A percentile compares a stretch with the other conserved stretches of the same genome.
These are phyloP conservation scores for Rhinoderma darwinii DNA, from an alignment of 2,113 vertebrate genomes.

Conservation along the genomic window DNA sequence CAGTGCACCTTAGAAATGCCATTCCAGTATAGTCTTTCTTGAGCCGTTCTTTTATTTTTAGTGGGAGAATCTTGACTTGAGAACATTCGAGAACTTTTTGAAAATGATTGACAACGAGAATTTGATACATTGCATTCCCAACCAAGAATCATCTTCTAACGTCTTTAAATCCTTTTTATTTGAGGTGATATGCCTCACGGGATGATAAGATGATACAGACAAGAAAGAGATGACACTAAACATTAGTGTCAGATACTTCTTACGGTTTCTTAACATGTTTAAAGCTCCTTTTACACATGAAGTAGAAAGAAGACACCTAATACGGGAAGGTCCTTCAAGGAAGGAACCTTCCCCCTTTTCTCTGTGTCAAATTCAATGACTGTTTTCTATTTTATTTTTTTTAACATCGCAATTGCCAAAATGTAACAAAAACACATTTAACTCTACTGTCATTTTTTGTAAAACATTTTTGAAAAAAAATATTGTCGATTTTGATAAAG, in stretches of 20 bases:
- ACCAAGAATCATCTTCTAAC: background rate
- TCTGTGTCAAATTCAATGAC: background rate
- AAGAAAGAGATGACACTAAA: background rate
- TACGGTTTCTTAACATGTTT: background rate
- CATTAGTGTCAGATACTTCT: background rate
- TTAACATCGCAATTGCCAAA: background rate
- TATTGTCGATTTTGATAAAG: background rate
- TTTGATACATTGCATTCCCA: slow-evolving; percentile 42
- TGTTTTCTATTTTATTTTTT: background rate
- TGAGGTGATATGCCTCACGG: slow-evolving; percentile 31
- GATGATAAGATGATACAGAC: slow-evolving; percentile 36
- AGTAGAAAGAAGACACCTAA: background rate
- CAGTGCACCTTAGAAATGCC: background rate
- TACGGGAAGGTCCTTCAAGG: background rate
- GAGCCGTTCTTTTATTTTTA: background rate
- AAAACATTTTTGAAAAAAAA: background rate
- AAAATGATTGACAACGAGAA: slow-evolving; percentile 37
- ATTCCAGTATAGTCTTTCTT: background rate
- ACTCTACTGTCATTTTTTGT: background rate
- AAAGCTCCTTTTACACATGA: background rate
- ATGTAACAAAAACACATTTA: background rate
- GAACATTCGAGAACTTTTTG: background rate
- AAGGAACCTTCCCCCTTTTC: background rate
- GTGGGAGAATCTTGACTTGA: background rate
- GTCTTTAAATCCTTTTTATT: slow-evolving; percentile 17